These are phyloP conservation scores for Melinopterus prodromus DNA, from an alignment of 2,888 invertebrate species.

Conservation along the genomic window DNA sequence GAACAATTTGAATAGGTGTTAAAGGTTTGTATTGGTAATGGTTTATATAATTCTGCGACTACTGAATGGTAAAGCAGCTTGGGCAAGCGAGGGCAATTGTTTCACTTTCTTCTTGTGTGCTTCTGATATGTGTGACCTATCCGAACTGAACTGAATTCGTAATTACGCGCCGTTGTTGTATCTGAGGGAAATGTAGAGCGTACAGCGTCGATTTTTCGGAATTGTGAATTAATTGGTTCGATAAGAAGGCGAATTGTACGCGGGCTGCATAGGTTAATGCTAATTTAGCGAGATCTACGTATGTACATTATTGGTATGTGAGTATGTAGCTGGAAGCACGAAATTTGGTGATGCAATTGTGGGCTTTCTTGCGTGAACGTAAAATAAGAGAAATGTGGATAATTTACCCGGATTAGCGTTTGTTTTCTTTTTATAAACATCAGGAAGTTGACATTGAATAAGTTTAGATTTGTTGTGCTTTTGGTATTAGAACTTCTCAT, in stretches of 20 bases:
- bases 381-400: no score
- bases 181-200: not conserved
- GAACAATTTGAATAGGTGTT: not conserved
- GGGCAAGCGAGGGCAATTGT: not conserved
- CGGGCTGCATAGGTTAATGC: not conserved
- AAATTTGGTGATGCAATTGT: not conserved
- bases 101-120: not conserved
- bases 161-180: not conserved
- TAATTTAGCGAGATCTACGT: not conserved
- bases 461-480: no score
- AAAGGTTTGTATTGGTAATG: not conserved
- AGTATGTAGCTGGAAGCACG: not conserved
- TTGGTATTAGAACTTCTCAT: no score
- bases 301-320: not conserved
- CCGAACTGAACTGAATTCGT: not conserved
- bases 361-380: not conserved
- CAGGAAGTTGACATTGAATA: no score
- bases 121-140: not conserved
- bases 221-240: not conserved
- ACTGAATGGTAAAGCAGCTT: not conserved
- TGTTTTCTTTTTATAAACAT: no score
- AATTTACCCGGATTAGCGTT: no score
- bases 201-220: not conserved
- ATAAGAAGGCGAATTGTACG: not conserved
- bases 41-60: not conserved